Conservation (phyloP, 2,888 invertebrate genomes). For the Matsumyia berberina region DNA sequence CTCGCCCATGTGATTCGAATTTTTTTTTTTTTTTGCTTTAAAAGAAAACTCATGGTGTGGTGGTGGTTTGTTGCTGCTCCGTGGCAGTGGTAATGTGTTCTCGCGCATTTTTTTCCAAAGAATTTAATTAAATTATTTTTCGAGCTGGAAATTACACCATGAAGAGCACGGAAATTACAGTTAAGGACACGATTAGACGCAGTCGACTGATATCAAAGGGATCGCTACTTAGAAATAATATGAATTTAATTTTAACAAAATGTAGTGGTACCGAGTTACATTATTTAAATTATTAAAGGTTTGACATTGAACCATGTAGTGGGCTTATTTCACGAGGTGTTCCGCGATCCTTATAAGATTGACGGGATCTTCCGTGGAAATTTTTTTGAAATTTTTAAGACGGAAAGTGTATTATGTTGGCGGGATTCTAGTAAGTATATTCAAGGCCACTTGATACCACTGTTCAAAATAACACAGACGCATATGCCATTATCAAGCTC, state of each 20-base stretch:
- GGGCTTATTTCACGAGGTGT: too few species aligned
- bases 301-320: too few species aligned
- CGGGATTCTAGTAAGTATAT: too few species aligned
- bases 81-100: slow-evolving; percentile 48
- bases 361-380: too few species aligned
- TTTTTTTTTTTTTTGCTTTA: slow-evolving; percentile 17
- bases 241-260: slow-evolving; percentile 1
- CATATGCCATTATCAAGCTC: too few species aligned
- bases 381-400: too few species aligned
- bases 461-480: too few species aligned
- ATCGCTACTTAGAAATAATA: slow-evolving; percentile 27
- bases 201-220: slow-evolving; percentile 65
- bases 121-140: slow-evolving; percentile 78
- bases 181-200: slow-evolving; percentile 49
- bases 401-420: too few species aligned
- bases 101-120: slow-evolving; percentile 71
- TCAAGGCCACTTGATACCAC: too few species aligned
- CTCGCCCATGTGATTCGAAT: slow-evolving; percentile 70
- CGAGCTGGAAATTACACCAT: slow-evolving; percentile 68
- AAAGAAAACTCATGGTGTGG: slow-evolving; percentile 17
- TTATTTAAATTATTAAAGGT: too few species aligned
- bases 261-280: too few species aligned
- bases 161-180: slow-evolving; percentile 21
- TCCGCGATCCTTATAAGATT: too few species aligned
- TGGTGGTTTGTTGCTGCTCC: slow-evolving; percentile 25